Percentiles rank a stretch among this genome's conserved stretches.
Evolutionary conservation across 2,888 invertebrate genomes (phyloP).

Genomic region (Byasa hedistus): DNA sequence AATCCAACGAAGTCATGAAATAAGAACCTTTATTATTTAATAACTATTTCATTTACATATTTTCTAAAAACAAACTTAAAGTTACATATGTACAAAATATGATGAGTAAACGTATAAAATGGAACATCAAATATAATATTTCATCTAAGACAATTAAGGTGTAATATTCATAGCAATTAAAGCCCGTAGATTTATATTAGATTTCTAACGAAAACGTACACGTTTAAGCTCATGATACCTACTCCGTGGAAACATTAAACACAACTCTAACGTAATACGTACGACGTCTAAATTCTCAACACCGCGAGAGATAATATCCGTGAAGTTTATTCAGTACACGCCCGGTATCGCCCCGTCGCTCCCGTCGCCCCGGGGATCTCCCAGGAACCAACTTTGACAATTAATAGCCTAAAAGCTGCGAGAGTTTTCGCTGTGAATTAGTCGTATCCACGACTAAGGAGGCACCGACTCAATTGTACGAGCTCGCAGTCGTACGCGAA

Average conservation of each 20-base stretch:
- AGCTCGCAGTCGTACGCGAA: conserved; percentile 15
- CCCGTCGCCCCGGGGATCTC: conserved; percentile 40
- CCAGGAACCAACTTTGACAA: conserved; percentile 55
- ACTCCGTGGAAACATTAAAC: conserved; percentile 23
- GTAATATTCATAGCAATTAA: conserved; percentile 4
- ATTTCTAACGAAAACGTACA: conserved; percentile 10
- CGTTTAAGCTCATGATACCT: conserved; percentile 18
- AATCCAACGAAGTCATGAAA: no score
- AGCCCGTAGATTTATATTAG: not conserved
- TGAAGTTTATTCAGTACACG: conserved; percentile 44
- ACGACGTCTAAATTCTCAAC: conserved; percentile 30
- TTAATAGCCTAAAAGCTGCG: conserved; percentile 52
- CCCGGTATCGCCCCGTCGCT: conserved; percentile 42
- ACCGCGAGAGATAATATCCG: conserved; percentile 36
- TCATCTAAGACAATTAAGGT: not conserved
- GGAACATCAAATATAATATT: not conserved
- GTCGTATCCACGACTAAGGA: conserved; percentile 43
- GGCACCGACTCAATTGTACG: conserved; percentile 23
- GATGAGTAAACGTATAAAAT: not conserved
- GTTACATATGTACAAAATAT: no score
- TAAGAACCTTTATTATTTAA: no score
- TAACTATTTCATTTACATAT: no score
- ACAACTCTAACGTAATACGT: conserved; percentile 29
- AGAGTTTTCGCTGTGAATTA: conserved; percentile 58
- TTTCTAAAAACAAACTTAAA: no score